phyloP scores from a whole-genome alignment of 2,113 vertebrate genomes.

The Thinocorus orbignyianus region DNA sequence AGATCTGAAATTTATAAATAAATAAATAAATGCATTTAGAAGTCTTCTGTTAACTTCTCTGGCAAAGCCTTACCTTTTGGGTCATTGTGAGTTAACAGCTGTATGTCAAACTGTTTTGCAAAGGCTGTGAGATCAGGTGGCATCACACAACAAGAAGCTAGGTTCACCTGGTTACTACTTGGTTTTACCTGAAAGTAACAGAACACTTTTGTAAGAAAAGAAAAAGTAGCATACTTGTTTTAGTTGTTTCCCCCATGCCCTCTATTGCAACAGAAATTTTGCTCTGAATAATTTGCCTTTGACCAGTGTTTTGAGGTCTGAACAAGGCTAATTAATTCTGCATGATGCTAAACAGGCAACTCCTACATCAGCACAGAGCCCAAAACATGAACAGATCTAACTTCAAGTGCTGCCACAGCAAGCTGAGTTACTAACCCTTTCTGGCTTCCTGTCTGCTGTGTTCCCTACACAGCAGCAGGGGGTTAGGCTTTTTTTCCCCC shows the following conservation, averaged over 20 bases:
- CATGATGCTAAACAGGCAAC: neutral
- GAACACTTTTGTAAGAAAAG: neutral
- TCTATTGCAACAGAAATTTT: neutral
- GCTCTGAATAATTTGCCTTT: neutral
- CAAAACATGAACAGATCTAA: neutral
- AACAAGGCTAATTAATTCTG: neutral
- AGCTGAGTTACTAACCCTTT: neutral
- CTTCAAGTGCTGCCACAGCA: neutral
- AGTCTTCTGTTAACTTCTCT: neutral
- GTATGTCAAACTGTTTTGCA: constrained; percentile 95
- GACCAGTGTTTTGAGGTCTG: neutral
- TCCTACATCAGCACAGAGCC: neutral
- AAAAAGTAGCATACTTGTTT: neutral
- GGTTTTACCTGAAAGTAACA: constrained; percentile 88
- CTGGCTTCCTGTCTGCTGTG: neutral
- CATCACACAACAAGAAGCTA: constrained; percentile 99
- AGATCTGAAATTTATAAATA: neutral
- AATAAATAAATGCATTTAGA: neutral
- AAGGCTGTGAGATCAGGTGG: constrained; percentile 97
- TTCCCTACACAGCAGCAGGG: neutral
- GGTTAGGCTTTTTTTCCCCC: neutral
- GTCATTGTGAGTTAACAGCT: constrained; percentile 96
- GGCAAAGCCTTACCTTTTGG: constrained; percentile 85
- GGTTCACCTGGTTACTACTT: constrained; percentile 97
- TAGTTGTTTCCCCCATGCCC: neutral